Base-by-base conservation (phyloP, 2,797 vertebrate species). In the Manis pentadactyla region DNA sequence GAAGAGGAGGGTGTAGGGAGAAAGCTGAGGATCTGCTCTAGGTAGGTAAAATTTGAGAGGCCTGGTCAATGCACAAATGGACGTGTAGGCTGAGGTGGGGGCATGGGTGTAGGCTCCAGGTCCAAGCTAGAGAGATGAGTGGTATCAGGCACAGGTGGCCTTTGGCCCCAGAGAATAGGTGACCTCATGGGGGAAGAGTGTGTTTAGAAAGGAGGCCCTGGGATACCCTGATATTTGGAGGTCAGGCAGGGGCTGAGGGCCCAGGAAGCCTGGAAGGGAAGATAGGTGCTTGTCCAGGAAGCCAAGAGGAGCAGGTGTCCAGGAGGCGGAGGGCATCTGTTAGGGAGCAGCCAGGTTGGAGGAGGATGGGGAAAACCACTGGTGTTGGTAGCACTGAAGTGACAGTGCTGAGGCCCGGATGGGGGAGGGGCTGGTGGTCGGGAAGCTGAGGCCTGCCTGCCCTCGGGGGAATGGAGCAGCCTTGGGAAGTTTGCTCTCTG, bases 361-460 rank as follows among this genome's bases (percentile, higher is more conserved):
- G 21, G 87, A 59, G 63, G 55, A 18, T 18, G 46, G 29, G 25
- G 71, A 34, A 57, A 55, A 29, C 59, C 11, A 0, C 42, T 34
- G 10, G 37, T 17, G 17, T 11, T 53, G n/a, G 55, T 10, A 27
- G 4, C 4, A 0, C 27, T 59, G 37, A 46, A 14, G 59, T 25
- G 61, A 63, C 5, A 2, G 39, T 12, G 25, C 8, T 7, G 64
- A 68, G 73, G 29, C 64, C 23, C 98, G 97, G 95, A 1, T 31
- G 18, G 19, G 21, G 5, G 23, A 31, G 17, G n/a, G 29, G 8
- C 2, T 10, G 23, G 51, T 1, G 69, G 13, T 27, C 68, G 42
- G 25, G 46, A 73, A 73, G 77, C n/a, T 34, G 49, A 29, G 69
- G 29, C 46, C 37, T 7, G 29, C 34, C 19, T 27, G 0, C 6